Conservation (phyloP, 1,140 invertebrate species). For the Lepidurus couesii region DNA sequence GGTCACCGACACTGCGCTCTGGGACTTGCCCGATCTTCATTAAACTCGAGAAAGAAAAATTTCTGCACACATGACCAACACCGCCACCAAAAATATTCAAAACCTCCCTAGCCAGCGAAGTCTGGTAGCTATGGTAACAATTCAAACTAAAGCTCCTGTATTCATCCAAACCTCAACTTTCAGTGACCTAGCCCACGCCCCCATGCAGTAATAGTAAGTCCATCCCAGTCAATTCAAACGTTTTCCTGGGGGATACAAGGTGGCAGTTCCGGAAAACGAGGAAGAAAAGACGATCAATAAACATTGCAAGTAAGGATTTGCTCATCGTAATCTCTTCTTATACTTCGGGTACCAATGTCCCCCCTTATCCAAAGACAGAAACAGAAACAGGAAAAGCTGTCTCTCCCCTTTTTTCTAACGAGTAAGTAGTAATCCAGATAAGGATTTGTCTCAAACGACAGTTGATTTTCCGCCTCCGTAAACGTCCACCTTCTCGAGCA, state of each 20-base stretch:
- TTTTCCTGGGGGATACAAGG: not conserved
- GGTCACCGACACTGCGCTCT: not conserved
- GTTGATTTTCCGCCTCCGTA: no score
- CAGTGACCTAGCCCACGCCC: not conserved
- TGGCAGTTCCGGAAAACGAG: not conserved
- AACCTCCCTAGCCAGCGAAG: not conserved
- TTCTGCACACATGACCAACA: no score
- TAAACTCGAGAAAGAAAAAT: no score
- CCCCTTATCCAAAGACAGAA: not conserved
- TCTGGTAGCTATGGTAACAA: not conserved
- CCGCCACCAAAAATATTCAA: not conserved
- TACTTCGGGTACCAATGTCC: not conserved
- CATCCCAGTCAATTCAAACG: not conserved
- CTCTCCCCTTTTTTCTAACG: no score
- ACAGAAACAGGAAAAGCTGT: not conserved
- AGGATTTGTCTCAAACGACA: no score
- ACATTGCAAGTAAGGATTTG: not conserved
- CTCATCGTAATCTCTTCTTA: not conserved
- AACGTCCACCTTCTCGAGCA: no score
- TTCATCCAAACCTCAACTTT: no score
- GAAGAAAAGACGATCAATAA: slow-evolving; percentile 7
- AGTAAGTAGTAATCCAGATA: no score
- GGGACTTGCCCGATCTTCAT: not conserved
- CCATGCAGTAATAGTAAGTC: not conserved
- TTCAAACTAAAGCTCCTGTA: not conserved